These are phyloP conservation scores for Todus mexicanus DNA, from an alignment of 2,797 vertebrate genomes.

Conservation along the genomic window DNA sequence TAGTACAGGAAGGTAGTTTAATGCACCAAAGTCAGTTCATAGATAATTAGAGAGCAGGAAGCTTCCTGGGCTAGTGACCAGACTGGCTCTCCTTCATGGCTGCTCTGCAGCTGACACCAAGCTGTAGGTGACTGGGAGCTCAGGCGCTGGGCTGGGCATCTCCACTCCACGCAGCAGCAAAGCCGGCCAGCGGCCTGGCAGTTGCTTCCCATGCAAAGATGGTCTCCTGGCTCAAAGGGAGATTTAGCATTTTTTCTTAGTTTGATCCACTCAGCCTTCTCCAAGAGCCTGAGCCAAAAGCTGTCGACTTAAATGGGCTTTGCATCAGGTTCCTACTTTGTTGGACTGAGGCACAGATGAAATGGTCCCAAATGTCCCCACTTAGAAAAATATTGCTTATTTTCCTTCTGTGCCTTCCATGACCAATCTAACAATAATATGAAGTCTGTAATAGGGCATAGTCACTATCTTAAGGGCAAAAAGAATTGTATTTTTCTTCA, in stretches of 20 bases:
- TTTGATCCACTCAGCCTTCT: not conserved
- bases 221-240: not conserved
- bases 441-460: not conserved
- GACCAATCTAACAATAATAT: not conserved
- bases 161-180: fast-evolving
- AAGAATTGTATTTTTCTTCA: not conserved
- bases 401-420: not conserved
- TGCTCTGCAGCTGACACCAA: not conserved
- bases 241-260: not conserved
- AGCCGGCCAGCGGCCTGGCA: not conserved
- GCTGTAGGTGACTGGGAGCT: not conserved
- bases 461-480: not conserved
- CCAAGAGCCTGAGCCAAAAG: not conserved
- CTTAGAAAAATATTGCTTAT: not conserved
- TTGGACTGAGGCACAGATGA: not conserved
- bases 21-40: fast-evolving
- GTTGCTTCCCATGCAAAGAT: fast-evolving
- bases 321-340: not conserved
- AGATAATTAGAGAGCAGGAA: conserved; percentile 4
- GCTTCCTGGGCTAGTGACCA: not conserved
- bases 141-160: not conserved
- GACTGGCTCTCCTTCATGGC: not conserved
- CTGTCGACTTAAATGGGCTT: not conserved
- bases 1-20: not conserved
- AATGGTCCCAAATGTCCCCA: not conserved